phyloP scores from a whole-genome alignment of 2,888 invertebrate genomes.

The Trisateles emortualis region DNA sequence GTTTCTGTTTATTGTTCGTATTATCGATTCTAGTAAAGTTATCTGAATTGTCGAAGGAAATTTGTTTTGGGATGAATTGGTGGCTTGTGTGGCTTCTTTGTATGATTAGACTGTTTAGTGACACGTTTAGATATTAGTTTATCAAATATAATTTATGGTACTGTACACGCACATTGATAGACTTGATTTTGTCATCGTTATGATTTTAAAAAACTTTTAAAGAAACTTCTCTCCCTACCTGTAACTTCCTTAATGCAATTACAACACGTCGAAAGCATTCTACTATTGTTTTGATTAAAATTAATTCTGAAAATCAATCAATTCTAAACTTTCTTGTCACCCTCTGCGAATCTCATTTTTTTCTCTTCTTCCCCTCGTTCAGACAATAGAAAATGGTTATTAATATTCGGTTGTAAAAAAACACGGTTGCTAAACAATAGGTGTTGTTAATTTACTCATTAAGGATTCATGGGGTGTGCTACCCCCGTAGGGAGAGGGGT shows the following conservation, averaged over 20 bases:
- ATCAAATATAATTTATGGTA: background rate
- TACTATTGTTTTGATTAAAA: conserved; percentile 84
- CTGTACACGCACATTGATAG: background rate
- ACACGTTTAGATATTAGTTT: background rate
- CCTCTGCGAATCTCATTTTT: conserved; percentile 57
- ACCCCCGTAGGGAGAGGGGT: conserved; percentile 49
- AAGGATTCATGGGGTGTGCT: conserved; percentile 80
- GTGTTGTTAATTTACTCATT: conserved; percentile 86
- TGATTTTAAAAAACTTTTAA: conserved; percentile 34
- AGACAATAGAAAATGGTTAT: conserved; percentile 82
- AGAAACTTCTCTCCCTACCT: conserved; percentile 27
- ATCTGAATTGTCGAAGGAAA: conserved; percentile 35
- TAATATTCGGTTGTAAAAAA: conserved; percentile 84
- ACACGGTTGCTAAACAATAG: conserved; percentile 81
- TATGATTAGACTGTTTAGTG: conserved; percentile 17
- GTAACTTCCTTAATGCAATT: conserved; percentile 66
- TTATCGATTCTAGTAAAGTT: conserved; percentile 57
- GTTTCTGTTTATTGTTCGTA: conserved; percentile 63
- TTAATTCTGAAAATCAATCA: conserved; percentile 86
- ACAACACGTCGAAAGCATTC: conserved; percentile 73
- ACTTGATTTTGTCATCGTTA: conserved; percentile 13
- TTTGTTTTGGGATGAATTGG: conserved; percentile 31
- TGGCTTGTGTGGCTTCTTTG: conserved; percentile 31
- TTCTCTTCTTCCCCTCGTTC: conserved; percentile 56
- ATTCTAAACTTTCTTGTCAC: conserved; percentile 65